Base-by-base conservation (phyloP, 2,113 vertebrate species). In the Heterocephalus glaber region DNA sequence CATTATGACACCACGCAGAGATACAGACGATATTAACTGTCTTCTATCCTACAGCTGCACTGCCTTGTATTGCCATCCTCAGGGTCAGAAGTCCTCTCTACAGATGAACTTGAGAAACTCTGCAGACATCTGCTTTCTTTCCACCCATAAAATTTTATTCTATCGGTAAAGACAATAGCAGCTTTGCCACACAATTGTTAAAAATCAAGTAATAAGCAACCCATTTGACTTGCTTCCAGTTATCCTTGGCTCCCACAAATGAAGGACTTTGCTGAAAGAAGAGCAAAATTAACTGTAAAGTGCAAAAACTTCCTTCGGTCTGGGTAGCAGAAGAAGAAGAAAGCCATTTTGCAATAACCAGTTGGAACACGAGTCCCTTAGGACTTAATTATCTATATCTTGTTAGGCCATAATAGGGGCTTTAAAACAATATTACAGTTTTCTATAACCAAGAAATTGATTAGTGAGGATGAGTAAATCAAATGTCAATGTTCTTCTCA, bases 361-460 rank as follows among this genome's bases (percentile, higher is more conserved):
- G 89, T 74, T 79, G 93, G 65, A 97, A 92, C 95, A 96, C 90
- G 38, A 52, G 94, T 96, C 98, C 97, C 98, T 74, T 95, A 98
- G 93, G 97, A 96, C 95, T 98, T 98, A 96, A 98, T 98, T 98
- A 98, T 96, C 97, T 96, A 20, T 97, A 93, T 95, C 98, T 97
- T 89, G 79, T 98, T 96, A 98, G 93, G 85, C 77, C 97, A 94
- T 91, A 93, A 98, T 96, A 98, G 52, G 79, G 81, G 68, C 92
- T 96, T 86, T 97, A 88, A 98, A 98, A 98, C 61, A 88, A 95
- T 96, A 97, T 49, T 95, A 92, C 97, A 92, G 92, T 83, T 97
- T 97, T 97, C 92, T 81, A 92, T n/a, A 90, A 83, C 7, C 63
- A 96, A 96, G 77, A 88, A 93, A 96, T 86, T 97, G 97, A 98